phyloP scores from a whole-genome alignment of 2,797 vertebrate species.

The Protonibea diacanthus region DNA sequence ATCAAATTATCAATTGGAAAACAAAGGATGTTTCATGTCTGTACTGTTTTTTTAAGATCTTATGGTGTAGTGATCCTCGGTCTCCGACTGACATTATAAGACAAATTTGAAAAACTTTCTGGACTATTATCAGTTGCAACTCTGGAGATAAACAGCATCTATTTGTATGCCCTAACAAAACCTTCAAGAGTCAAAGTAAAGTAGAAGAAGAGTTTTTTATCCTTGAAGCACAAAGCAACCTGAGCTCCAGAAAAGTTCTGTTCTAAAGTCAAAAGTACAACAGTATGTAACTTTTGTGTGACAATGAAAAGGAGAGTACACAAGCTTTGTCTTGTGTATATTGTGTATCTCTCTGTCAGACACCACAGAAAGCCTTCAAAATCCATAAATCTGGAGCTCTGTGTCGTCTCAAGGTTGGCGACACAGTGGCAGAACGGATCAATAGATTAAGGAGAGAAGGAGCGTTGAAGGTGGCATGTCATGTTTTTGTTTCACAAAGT shows the following conservation, averaged over 20 bases:
- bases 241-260: neutral
- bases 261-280: neutral
- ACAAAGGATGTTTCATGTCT: neutral
- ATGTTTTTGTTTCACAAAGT: slow-evolving; percentile 29
- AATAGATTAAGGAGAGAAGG: slow-evolving; percentile 11
- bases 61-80: neutral
- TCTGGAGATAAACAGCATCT: neutral
- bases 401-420: slow-evolving; percentile 18
- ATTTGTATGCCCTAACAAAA: neutral
- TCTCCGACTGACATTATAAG: neutral
- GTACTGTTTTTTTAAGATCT: neutral
- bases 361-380: neutral
- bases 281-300: neutral
- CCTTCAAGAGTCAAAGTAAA: neutral
- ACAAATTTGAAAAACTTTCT: slow-evolving; percentile 5
- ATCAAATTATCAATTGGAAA: slow-evolving; percentile 1
- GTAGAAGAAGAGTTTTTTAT: neutral
- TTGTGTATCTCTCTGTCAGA: slow-evolving; percentile 16
- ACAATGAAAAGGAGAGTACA: neutral
- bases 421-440: slow-evolving; percentile 32
- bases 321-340: neutral
- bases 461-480: neutral
- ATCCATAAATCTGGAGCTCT: slow-evolving; percentile 22
- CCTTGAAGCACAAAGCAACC: neutral
- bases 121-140: neutral